Conservation (phyloP, 2,888 invertebrate species). For the Tachina fera region DNA sequence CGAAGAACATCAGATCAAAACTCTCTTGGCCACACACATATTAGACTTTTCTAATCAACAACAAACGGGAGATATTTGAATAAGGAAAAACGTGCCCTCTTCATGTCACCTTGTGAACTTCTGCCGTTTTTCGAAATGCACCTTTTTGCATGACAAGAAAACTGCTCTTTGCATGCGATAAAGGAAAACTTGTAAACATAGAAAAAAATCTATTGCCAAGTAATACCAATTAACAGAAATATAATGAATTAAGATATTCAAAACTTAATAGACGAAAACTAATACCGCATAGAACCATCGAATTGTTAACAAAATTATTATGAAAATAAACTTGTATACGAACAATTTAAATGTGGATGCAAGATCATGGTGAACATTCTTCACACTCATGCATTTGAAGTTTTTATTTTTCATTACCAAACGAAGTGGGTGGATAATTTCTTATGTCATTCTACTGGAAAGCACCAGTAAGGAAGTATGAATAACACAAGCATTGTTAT, state of each 20-base stretch:
- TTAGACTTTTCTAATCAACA: constrained; percentile 53
- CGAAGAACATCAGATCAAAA: not conserved
- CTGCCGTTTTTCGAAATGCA: not conserved
- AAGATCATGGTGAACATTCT: not conserved
- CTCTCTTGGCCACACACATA: constrained; percentile 46
- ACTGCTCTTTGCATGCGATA: not conserved
- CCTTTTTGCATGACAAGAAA: not conserved
- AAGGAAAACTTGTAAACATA: not conserved
- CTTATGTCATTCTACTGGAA: not conserved
- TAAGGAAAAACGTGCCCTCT: constrained; percentile 57
- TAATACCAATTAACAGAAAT: constrained; percentile 3
- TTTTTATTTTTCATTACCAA: not conserved
- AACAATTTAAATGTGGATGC: constrained; percentile 3
- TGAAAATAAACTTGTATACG: not conserved
- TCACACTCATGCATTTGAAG: not conserved
- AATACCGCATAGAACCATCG: not conserved
- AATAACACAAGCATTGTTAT: not conserved
- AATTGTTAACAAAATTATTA: constrained; percentile 16
- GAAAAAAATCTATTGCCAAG: not conserved
- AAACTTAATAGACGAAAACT: not conserved
- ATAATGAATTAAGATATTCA: constrained; percentile 4
- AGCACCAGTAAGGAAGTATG: not conserved
- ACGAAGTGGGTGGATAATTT: constrained; percentile 31
- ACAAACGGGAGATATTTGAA: constrained; percentile 51
- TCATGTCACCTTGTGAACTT: constrained; percentile 25